These are phyloP conservation scores for Dendrocincla fuliginosa DNA, from an alignment of 2,797 vertebrate species.

Conservation along the genomic window DNA sequence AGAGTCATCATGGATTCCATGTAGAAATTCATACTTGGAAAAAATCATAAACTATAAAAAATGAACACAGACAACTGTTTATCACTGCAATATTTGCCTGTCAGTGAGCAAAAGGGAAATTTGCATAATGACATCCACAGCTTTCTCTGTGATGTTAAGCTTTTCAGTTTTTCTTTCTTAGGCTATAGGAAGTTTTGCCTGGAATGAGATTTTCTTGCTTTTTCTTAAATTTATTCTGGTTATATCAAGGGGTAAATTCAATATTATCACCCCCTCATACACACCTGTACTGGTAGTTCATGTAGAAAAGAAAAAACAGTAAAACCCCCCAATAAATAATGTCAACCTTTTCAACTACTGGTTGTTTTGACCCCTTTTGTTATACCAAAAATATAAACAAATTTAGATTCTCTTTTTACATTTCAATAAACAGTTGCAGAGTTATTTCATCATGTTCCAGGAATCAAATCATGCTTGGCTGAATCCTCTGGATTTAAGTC, in stretches of 20 bases:
- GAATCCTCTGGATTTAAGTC: background rate
- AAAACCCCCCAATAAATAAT: background rate
- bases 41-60: background rate
- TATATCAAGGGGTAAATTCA: background rate
- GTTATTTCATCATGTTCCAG: background rate
- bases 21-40: conserved; percentile 11
- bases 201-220: background rate
- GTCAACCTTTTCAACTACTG: background rate
- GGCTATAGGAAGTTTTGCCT: background rate
- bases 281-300: background rate
- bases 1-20: background rate
- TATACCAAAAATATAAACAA: background rate
- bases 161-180: background rate
- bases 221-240: background rate
- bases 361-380: background rate
- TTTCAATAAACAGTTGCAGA: conserved; percentile 6
- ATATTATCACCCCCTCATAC: background rate
- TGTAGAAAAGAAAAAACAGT: background rate
- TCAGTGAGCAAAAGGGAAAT: background rate
- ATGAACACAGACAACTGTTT: background rate
- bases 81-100: background rate
- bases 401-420: background rate
- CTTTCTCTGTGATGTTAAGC: background rate
- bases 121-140: background rate
- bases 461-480: background rate